phyloP scores from a whole-genome alignment of 2,888 invertebrate species.

The Nematopogon swammerdamellus region DNA sequence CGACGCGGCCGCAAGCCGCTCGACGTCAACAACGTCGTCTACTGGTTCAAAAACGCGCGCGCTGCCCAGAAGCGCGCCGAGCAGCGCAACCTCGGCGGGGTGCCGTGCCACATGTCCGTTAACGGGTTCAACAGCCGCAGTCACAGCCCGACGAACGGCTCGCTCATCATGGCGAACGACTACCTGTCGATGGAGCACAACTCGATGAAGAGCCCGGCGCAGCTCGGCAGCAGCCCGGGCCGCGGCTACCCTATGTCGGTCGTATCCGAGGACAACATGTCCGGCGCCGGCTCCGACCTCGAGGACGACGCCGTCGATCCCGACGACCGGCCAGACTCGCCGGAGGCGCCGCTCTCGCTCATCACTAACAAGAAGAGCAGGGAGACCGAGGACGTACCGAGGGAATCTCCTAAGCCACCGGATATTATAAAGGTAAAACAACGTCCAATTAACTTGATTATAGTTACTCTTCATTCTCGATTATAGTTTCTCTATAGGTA shows the following conservation, averaged over 20 bases:
- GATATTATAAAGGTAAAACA: slow-evolving; percentile 46
- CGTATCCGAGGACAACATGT: slow-evolving; percentile 64
- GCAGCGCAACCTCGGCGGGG: slow-evolving; percentile 61
- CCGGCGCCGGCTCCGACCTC: slow-evolving; percentile 63
- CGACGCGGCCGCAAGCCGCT: slow-evolving; percentile 89
- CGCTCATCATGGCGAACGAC: slow-evolving; percentile 59
- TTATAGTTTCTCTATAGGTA: not conserved
- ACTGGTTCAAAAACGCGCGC: slow-evolving; percentile 97
- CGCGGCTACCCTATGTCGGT: slow-evolving; percentile 60
- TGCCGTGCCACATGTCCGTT: slow-evolving; percentile 55
- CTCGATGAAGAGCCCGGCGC: slow-evolving; percentile 62
- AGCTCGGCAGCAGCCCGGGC: slow-evolving; percentile 50
- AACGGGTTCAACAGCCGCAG: slow-evolving; percentile 64
- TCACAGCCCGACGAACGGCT: slow-evolving; percentile 62
- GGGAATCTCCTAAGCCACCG: slow-evolving; percentile 51
- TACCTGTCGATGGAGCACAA: slow-evolving; percentile 57
- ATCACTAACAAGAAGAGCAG: slow-evolving; percentile 61
- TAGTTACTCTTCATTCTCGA: slow-evolving; percentile 5
- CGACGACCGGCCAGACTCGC: slow-evolving; percentile 60
- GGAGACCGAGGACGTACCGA: slow-evolving; percentile 43
- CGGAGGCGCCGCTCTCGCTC: slow-evolving; percentile 66
- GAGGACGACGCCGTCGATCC: slow-evolving; percentile 64
- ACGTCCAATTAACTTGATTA: slow-evolving; percentile 5
- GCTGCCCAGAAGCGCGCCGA: slow-evolving; percentile 94
- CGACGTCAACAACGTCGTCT: slow-evolving; percentile 94